Evolutionary conservation across 2,113 vertebrate genomes (phyloP).

Genomic region (Cephalophus harveyi): DNA sequence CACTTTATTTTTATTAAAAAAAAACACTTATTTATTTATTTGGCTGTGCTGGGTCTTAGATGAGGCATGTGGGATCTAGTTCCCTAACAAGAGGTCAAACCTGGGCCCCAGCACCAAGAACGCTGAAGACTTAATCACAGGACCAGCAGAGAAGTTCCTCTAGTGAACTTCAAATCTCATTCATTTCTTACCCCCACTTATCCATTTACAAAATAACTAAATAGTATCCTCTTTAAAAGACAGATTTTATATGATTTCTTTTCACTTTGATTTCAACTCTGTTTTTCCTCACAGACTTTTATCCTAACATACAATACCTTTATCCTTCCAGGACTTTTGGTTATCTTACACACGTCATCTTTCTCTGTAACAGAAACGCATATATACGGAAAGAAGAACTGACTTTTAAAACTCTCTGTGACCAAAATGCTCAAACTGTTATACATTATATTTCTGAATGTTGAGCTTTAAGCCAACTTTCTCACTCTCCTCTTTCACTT

Average conservation of each 20-base stretch:
- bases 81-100: not conserved
- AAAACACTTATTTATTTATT: not conserved
- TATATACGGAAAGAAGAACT: not conserved
- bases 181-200: not conserved
- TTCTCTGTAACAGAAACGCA: not conserved
- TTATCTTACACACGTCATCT: not conserved
- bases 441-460: not conserved
- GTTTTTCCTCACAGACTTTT: not conserved
- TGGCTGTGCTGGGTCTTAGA: not conserved
- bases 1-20: not conserved
- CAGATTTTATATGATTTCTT: not conserved
- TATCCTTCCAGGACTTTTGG: not conserved
- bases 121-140: fast-evolving
- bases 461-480: not conserved
- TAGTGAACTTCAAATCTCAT: not conserved
- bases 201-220: conserved; percentile 12
- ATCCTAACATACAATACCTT: not conserved
- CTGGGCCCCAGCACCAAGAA: not conserved
- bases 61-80: not conserved
- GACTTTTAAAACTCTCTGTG: conserved; percentile 14
- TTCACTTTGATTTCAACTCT: not conserved
- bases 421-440: not conserved
- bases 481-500: too few species aligned
- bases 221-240: not conserved
- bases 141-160: not conserved